These are phyloP conservation scores for Chelonus formosanus DNA, from an alignment of 2,888 invertebrate genomes.

Conservation along the genomic window DNA sequence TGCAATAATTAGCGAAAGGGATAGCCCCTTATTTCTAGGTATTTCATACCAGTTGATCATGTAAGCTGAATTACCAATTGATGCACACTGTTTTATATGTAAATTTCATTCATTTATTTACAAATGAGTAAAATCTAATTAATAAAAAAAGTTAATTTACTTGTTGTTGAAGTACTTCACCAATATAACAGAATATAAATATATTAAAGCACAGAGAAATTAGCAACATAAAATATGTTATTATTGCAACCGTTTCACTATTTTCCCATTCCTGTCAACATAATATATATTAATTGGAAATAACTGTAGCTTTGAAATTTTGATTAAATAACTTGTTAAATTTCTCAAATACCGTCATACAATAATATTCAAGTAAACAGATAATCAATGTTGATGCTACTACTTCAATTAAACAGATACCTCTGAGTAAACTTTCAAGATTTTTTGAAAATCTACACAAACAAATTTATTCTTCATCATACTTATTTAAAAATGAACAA, in stretches of 20 bases:
- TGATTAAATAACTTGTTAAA: background rate
- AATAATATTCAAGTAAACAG: conserved; percentile 31
- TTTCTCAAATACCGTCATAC: conserved; percentile 20
- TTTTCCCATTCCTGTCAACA: conserved; percentile 19
- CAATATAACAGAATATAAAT: conserved; percentile 45
- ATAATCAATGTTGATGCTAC: conserved; percentile 24
- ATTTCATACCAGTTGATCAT: conserved; percentile 42
- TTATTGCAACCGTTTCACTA: conserved; percentile 38
- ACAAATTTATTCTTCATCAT: too few species aligned
- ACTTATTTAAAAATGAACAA: too few species aligned
- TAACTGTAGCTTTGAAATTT: background rate
- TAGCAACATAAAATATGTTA: conserved; percentile 35
- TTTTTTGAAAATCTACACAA: conserved; percentile 27
- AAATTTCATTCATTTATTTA: background rate
- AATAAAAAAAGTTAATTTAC: too few species aligned
- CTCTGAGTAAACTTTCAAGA: conserved; percentile 24
- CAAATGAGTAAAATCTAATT: conserved; percentile 10
- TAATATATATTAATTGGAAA: background rate
- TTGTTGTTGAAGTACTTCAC: conserved; percentile 29
- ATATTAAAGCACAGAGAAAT: conserved; percentile 41
- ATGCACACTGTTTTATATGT: conserved; percentile 41
- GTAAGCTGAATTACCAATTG: conserved; percentile 44
- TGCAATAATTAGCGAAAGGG: conserved; percentile 33
- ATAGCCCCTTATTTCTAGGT: conserved; percentile 27
- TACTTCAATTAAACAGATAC: conserved; percentile 29